Base-by-base conservation (phyloP, 2,888 invertebrate genomes). In the Mechanitis messenoides region DNA sequence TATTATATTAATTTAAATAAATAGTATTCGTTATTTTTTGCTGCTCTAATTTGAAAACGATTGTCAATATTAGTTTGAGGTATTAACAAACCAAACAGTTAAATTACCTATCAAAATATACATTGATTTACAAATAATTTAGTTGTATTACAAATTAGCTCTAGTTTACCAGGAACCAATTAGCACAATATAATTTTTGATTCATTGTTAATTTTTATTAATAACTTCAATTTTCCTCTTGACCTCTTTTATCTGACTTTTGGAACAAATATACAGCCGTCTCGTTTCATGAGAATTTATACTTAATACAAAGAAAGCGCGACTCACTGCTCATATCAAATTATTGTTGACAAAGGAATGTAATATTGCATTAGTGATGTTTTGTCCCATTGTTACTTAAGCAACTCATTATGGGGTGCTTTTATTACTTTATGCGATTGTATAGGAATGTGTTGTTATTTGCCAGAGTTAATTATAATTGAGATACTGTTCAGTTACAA, bases 281-380 rank as follows among this genome's bases (percentile, higher is more conserved):
- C 31, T 50, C n/a, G 50, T 50, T 50, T 47, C 9, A 50, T 28
- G 28, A 31, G 31, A 28, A 31, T 31, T 20, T 9, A 31, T 31
- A 31, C 2, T 31, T 31, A 9, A 50, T 31, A 50, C 31, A 50
- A 50, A 31, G 50, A 50, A 50, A 50, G 7, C 9, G 31, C 46
- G n/a, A 65, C 65, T 69, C 68, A 66, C 62, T 59, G 58, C 67
- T 69, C 62, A 63, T 67, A 67, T 68, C 68, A 63, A 69, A 69
- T 72, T 71, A 71, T 63, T 50, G 53, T 56, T 56, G 47, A 70
- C 72, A 74, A 72, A 69, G 64, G 47, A 45, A 59, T 56, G 62
- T 62, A 61, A 68, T 66, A 65, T 68, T 68, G 70, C 65, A 64
- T 68, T 57, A 61, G 59, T 59, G 66, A 58, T 60, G 61, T 66